Conservation (phyloP, 2,888 invertebrate genomes). For the Habrosyne pyritoides region DNA sequence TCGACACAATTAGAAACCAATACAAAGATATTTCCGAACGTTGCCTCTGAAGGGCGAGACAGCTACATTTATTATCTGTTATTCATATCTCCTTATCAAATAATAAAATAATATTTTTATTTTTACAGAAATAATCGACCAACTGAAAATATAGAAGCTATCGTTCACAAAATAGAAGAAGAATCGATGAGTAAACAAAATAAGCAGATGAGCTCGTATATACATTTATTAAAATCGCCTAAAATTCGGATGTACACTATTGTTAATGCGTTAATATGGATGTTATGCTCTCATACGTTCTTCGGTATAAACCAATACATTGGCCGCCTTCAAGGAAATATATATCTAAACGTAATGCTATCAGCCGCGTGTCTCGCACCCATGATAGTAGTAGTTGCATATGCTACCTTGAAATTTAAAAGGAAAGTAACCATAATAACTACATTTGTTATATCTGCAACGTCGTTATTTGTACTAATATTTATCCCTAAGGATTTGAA, state of each 20-base stretch:
- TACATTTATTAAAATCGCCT: constrained; percentile 87
- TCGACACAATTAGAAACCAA: too few relatives aligned
- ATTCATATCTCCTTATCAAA: too few relatives aligned
- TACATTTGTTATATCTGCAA: constrained; percentile 56
- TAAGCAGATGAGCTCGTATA: constrained; percentile 40
- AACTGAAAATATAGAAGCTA: constrained; percentile 52
- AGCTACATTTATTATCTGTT: too few relatives aligned
- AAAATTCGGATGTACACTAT: constrained; percentile 87
- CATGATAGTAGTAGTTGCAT: constrained; percentile 54
- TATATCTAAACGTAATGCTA: constrained; percentile 91
- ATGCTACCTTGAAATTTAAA: constrained; percentile 57
- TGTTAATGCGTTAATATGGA: constrained; percentile 88
- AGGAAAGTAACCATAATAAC: constrained; percentile 58
- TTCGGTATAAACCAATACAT: constrained; percentile 93
- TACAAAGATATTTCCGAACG: too few relatives aligned
- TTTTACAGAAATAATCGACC: constrained; percentile 70
- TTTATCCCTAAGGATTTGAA: constrained; percentile 54
- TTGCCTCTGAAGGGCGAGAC: too few relatives aligned
- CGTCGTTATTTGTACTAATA: constrained; percentile 63
- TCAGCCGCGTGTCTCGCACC: constrained; percentile 78
- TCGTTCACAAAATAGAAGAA: constrained; percentile 63
- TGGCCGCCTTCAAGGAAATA: constrained; percentile 88
- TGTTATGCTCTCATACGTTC: constrained; percentile 91
- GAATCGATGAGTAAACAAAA: constrained; percentile 36
- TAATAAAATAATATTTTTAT: too few relatives aligned